Evolutionary conservation across 2,113 vertebrate genomes (phyloP).

Genomic region (Nettapus auritus): DNA sequence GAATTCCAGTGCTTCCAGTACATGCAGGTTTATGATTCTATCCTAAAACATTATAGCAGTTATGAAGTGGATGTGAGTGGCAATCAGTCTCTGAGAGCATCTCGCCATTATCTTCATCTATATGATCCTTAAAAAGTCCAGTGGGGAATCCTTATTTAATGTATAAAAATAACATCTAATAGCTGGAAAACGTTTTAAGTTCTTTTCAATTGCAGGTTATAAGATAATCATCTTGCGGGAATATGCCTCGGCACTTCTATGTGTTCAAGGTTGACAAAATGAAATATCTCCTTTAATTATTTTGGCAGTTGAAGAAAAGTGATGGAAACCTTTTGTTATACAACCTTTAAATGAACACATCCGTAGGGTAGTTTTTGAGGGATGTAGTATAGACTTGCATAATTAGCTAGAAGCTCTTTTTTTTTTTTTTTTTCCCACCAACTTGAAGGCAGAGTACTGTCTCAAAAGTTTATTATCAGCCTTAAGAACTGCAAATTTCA

Average conservation of each 20-base stretch:
- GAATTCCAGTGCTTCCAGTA: background rate
- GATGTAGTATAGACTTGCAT: background rate
- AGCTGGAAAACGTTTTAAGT: background rate
- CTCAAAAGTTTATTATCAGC: background rate
- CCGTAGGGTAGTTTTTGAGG: conserved; percentile 16
- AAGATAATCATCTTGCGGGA: background rate
- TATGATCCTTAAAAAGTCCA: conserved; percentile 4
- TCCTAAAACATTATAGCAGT: background rate
- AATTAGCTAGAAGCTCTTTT: background rate
- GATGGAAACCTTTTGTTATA: background rate
- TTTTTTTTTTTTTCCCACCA: background rate
- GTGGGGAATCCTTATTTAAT: background rate
- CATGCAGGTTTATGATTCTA: background rate
- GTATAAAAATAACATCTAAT: background rate
- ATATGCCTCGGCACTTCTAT: conserved; percentile 11
- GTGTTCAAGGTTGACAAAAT: background rate
- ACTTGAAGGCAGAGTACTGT: background rate
- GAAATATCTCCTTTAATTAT: background rate
- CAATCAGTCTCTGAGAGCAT: background rate
- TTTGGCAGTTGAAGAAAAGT: background rate
- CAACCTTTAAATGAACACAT: background rate
- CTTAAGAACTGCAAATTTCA: background rate
- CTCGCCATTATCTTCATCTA: background rate
- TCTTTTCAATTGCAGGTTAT: background rate
- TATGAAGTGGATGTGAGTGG: background rate